Base-by-base conservation (phyloP, 2,888 invertebrate species). In the Apotomis turbidana region DNA sequence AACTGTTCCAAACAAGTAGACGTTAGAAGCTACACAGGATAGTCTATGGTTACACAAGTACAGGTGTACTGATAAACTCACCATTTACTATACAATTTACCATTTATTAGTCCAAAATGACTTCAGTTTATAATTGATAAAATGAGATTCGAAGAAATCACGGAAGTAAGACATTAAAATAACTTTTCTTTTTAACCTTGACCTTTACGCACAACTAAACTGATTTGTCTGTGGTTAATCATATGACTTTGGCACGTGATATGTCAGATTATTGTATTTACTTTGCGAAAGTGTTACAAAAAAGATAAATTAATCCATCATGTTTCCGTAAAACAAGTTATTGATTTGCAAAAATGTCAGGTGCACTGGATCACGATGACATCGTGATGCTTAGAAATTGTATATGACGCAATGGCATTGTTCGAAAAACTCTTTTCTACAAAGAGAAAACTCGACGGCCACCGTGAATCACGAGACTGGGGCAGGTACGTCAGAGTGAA, bases 401-500 rank as follows among this genome's bases (percentile, higher is more conserved):
- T 79, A 79, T 81, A 80, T 86, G 83, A 90, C 80, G 94, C 91
- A 89, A 96, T 96, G 96, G 96, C 96, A 93, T 94, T 96, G 90
- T 94, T 96, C 87, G 95, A 96, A 86, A 96, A 96, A 94, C 90
- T 96, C 80, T 95, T 96, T 90, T 93, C 94, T 82, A 93, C 95
- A 87, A 95, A 95, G 89, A 94, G 94, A 93, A 93, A 94, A 88
- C 87, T 92, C 79, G 84, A 90, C 82, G 88, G 81, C 78, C 81
- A 83, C 84, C 84, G 83, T 82, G 89, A 88, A 85, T 83, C 85
- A 85, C 88, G 85, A 87, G 86, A 91, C 87, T 85, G 87, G 87
- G 84, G 85, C 89, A 90, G 94, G 94, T 93, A 94, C 90, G 90
- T 94, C 89, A 82, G 76, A 76, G 66, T 71, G 74, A 79, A 85